These are phyloP conservation scores for Vanacampus margaritifer DNA, from an alignment of 2,113 vertebrate genomes.

Conservation along the genomic window DNA sequence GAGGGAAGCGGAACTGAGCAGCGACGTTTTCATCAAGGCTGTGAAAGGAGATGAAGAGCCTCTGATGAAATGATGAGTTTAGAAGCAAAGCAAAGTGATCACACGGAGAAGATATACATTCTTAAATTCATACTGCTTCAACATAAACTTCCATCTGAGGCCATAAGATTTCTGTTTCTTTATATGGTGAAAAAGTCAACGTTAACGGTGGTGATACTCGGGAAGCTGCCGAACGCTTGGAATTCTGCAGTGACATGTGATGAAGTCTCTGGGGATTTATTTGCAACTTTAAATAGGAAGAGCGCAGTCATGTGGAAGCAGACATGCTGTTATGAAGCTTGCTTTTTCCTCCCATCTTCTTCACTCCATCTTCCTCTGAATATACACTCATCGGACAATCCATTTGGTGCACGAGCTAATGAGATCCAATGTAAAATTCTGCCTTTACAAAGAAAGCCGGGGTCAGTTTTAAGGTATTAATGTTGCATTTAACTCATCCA, in stretches of 20 bases:
- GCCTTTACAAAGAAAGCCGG: not conserved
- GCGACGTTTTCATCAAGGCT: constrained; percentile 25
- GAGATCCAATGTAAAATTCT: not conserved
- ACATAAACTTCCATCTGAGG: not conserved
- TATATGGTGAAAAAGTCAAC: not conserved
- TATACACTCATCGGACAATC: not conserved
- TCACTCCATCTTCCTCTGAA: not conserved
- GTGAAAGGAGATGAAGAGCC: constrained; percentile 51
- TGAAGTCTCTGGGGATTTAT: constrained; percentile 51
- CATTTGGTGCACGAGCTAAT: not conserved
- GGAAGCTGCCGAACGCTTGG: constrained; percentile 13
- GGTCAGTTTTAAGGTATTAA: not conserved
- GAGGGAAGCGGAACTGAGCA: constrained; percentile 15
- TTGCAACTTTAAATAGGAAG: constrained; percentile 49
- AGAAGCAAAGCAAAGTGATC: constrained; percentile 14
- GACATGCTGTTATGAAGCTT: constrained; percentile 25
- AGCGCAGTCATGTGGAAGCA: constrained; percentile 36
- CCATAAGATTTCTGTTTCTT: not conserved
- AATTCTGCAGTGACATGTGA: constrained; percentile 19
- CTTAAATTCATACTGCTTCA: not conserved
- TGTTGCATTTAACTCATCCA: too few species aligned
- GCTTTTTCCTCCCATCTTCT: constrained; percentile 21
- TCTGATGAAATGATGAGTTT: constrained; percentile 68
- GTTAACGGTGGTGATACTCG: not conserved
- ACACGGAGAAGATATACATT: not conserved